phyloP scores from a whole-genome alignment of 2,797 vertebrate species.

The Phaenicophaeus curvirostris region DNA sequence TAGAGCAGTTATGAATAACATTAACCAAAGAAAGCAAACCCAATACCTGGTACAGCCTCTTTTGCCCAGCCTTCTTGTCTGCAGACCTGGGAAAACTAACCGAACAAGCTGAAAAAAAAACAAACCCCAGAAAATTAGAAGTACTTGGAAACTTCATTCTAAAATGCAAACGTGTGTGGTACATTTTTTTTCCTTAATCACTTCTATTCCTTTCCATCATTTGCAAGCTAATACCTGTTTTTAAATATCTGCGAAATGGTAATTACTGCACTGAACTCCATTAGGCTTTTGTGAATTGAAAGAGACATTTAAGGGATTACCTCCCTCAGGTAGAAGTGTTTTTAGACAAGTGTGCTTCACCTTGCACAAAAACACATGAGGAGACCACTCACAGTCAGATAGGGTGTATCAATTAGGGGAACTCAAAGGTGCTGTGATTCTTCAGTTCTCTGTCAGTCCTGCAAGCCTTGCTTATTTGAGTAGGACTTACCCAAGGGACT shows the following conservation, averaged over 20 bases:
- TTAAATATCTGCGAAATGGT: not conserved
- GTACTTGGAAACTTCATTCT: not conserved
- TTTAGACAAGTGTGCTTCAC: not conserved
- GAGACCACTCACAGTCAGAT: not conserved
- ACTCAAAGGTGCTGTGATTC: not conserved
- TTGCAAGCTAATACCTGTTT: not conserved
- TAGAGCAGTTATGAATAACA: not conserved
- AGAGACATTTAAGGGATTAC: not conserved
- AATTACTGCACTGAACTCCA: not conserved
- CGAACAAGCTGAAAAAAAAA: conserved; percentile 59
- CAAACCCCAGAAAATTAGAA: not conserved
- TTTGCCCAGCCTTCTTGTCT: conserved; percentile 69
- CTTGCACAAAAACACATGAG: not conserved
- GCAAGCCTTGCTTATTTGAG: not conserved
- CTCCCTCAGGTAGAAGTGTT: not conserved
- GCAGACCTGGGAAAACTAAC: conserved; percentile 69
- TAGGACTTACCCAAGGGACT: not conserved
- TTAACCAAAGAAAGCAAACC: not conserved
- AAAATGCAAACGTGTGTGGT: not conserved
- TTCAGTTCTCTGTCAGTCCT: not conserved
- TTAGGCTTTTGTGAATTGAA: fast-evolving
- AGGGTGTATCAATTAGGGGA: not conserved
- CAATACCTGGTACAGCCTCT: conserved; percentile 70
- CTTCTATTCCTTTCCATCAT: not conserved
- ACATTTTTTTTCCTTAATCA: not conserved